Base-by-base conservation (phyloP, 2,797 vertebrate species). In the Gymnothorax reevesii region DNA sequence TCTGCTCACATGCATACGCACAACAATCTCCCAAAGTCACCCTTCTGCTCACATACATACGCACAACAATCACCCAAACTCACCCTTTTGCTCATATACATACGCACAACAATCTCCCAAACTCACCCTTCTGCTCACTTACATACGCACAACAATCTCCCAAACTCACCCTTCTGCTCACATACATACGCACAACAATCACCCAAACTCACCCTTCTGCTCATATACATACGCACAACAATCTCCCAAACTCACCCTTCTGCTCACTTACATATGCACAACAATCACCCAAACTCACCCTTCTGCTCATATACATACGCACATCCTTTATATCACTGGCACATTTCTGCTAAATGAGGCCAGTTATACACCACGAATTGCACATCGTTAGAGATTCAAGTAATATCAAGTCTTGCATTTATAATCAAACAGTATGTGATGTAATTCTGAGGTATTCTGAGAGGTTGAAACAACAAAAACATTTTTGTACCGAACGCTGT, bases 381-480 rank as follows among this genome's bases (percentile, higher is more conserved):
- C 13, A 59, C 64, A 73, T 55, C 27, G 82, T 62, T 64, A 83
- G 84, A 83, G 57, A 77, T 49, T 75, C 20, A 83, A 87, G 71
- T 83, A 59, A 57, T 7, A 83, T 87, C 73, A 60, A 33, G 83
- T 87, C 33, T 57, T 87, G 82, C n/a, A 57, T 27, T 25, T 25
- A n/a, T 69, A 33, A 55, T 42, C 49, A 71, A 33, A 42, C 82
- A 57, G 59, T 62, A 66, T 82, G 71, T 57, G 77, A 71, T 52
- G 7, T 60, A 82, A 77, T 69, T 84, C 55, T 62, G 69, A 87
- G 57, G 82, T 57, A 87, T 75, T 54, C 27, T 83, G 82, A 87
- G 82, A 77, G 55, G 62, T 62, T 3, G 52, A 84, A 57, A 62
- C 57, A 54, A 62, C 59, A 57, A 60, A 57, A 7, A 57, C 54